These are phyloP conservation scores for Lipotes vexillifer DNA, from an alignment of 2,113 vertebrate species.

Conservation along the genomic window DNA sequence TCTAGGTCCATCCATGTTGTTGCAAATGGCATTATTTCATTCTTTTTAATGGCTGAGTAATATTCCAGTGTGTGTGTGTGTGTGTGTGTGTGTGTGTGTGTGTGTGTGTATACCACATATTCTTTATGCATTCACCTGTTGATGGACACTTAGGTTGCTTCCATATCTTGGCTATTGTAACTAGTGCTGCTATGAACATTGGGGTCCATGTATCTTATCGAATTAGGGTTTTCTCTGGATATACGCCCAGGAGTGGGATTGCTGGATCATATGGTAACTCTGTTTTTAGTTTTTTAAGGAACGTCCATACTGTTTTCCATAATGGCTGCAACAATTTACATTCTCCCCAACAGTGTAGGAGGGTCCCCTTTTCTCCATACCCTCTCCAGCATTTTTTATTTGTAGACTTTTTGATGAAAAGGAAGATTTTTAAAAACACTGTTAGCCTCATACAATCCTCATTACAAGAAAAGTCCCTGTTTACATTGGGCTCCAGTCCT, in stretches of 20 bases:
- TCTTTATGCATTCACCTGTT: background rate
- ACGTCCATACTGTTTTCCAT: background rate
- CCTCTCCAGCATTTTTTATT: background rate
- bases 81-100: background rate
- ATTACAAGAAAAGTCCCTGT: background rate
- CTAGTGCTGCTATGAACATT: background rate
- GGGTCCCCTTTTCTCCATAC: background rate
- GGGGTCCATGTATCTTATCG: background rate
- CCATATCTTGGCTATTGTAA: background rate
- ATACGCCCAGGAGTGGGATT: background rate
- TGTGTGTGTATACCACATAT: background rate
- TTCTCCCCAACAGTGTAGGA: background rate
- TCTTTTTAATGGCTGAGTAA: background rate
- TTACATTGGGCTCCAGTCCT: background rate
- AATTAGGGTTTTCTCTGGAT: background rate
- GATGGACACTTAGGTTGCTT: background rate
- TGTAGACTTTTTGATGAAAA: background rate
- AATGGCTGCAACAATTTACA: background rate
- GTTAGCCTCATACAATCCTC: background rate
- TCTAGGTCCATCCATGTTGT: background rate
- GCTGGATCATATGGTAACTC: background rate
- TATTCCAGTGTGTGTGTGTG: background rate
- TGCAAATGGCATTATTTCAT: background rate
- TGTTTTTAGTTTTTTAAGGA: background rate
- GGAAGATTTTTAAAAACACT: background rate